Percentiles rank a stretch among this genome's conserved stretches.
Conservation (phyloP, 2,113 vertebrate species). For the Abramis brama region DNA sequence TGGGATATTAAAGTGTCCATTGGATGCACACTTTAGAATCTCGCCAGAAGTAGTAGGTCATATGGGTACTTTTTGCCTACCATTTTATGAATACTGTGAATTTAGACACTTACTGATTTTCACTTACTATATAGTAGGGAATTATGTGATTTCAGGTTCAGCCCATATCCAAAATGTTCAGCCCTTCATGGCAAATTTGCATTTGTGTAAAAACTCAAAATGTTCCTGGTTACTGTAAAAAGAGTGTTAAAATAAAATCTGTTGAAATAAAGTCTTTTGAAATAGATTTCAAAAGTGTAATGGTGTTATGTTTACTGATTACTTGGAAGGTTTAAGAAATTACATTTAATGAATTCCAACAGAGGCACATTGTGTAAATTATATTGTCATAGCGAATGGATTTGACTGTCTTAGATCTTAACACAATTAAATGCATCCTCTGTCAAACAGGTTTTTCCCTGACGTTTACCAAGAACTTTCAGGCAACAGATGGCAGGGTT, state of each 20-base stretch:
- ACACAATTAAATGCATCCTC: background rate
- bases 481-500: background rate
- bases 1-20: too few relatives aligned
- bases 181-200: background rate
- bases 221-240: background rate
- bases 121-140: too few relatives aligned
- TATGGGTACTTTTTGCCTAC: too few relatives aligned
- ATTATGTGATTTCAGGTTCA: too few relatives aligned
- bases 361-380: background rate
- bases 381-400: background rate
- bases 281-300: background rate
- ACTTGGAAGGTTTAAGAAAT: background rate
- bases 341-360: background rate
- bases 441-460: background rate
- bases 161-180: background rate
- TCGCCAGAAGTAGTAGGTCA: too few relatives aligned
- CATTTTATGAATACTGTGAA: too few relatives aligned
- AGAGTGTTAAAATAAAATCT: background rate
- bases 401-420: background rate
- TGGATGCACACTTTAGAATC: too few relatives aligned
- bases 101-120: too few relatives aligned
- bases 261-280: background rate
- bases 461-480: background rate
- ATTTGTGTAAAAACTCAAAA: background rate
- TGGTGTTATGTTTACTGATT: background rate